phyloP scores from a whole-genome alignment of 2,888 invertebrate species.

The Callimorpha dominula region DNA sequence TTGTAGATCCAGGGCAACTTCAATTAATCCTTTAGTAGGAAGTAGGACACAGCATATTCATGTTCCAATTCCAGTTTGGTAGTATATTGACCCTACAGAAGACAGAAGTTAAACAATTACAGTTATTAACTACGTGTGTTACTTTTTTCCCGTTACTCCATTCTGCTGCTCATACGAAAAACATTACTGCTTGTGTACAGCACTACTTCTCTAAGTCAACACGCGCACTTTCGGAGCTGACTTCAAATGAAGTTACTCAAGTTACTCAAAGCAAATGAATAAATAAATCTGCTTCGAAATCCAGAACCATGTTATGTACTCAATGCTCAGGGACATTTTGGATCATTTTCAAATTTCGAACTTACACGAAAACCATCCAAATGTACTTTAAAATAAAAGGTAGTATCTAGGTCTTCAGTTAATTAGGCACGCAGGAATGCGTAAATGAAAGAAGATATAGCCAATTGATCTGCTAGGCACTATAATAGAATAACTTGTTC shows the following conservation, averaged over 20 bases:
- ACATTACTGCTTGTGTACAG: not conserved
- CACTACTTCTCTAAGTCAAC: not conserved
- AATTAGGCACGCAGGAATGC: not conserved
- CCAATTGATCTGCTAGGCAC: no score
- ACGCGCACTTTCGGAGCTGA: not conserved
- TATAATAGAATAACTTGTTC: no score
- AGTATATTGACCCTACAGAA: no score
- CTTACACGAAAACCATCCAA: no score
- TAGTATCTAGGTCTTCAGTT: not conserved
- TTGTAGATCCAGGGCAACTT: no score
- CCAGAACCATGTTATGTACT: not conserved
- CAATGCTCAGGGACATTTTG: not conserved
- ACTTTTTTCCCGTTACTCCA: not conserved
- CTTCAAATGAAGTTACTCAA: not conserved
- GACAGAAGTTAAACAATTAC: no score
- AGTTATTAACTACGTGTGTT: not conserved
- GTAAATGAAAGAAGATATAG: no score
- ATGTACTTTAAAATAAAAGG: no score
- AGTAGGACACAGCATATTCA: no score
- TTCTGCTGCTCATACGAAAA: not conserved
- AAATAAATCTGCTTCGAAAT: not conserved
- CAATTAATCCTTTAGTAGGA: no score
- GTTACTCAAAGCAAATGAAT: not conserved
- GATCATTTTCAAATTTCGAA: no score
- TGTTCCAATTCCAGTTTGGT: no score